Base-by-base conservation (phyloP, 2,888 invertebrate species). In the Coremacera marginata region DNA sequence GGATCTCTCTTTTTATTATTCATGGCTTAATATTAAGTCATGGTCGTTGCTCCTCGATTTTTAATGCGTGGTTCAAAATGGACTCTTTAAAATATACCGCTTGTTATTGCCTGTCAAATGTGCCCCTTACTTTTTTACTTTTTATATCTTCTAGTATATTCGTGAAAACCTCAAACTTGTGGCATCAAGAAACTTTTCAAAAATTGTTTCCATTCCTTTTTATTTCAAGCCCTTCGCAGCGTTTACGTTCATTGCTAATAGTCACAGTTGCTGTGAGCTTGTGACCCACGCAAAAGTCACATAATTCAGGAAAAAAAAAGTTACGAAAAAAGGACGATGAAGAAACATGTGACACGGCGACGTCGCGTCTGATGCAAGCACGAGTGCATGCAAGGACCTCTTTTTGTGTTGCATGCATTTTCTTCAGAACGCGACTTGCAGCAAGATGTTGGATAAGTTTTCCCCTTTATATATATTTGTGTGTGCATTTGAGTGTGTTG, bases 281-380 rank as follows among this genome's bases (percentile, higher is more conserved):
- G 71, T 27, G 22, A 57, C 71, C 57, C 71, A 57, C 71, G 71
- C 57, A 22, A 44, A 44, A 57, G 71, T 71, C 71, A 22, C 55
- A 71, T 71, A 71, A 71, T 57, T 71, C 37, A 37, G 22, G 3
- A 31, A 60, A 57, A 37, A 34, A 19, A 52, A 70, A 27, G n/a
- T 16, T n/a, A n/a, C 27, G 14, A 57, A 71, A 60, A 44, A 27
- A 34, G 37, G n/a, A 57, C 3, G 34, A 31, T 4, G 27, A 55
- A n/a, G 57, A 11, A 57, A 34, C 16, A 7, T 31, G 52, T 34
- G 70, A 55, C 70, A 37, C 60, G 71, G 60, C 57, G 57, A 71
- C 60, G 71, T 57, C 71, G 57, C 71, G 57, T 71, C 71, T 71
- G 44, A 37, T 25, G 57, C 57, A 71, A 71, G 71, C 37, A 34